Evolutionary conservation across 2,113 vertebrate genomes (phyloP).

Genomic region (Papio anubis): DNA sequence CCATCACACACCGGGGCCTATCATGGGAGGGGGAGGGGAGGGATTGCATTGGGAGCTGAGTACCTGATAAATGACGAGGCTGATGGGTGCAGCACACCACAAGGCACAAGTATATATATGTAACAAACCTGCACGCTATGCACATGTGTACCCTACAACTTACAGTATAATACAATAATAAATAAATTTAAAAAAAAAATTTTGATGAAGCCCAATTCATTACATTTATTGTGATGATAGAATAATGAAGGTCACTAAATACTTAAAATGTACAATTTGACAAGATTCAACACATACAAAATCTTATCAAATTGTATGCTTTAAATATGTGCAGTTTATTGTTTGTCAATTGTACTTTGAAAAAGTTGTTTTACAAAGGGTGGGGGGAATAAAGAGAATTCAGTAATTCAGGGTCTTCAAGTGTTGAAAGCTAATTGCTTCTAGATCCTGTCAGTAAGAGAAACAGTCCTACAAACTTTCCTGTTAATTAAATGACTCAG

Average conservation of each 20-base stretch:
- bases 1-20: too few species aligned
- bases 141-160: too few species aligned
- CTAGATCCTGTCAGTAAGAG: not conserved
- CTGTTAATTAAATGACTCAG: not conserved
- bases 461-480: not conserved
- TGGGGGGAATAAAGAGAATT: not conserved
- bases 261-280: not conserved
- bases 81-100: too few species aligned
- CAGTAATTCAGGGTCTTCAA: not conserved
- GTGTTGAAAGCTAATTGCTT: not conserved
- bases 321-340: not conserved
- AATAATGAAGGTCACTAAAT: not conserved
- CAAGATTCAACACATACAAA: not conserved
- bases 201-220: not conserved
- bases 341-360: not conserved
- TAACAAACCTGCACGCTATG: too few species aligned
- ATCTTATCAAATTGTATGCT: not conserved
- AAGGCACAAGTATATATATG: too few species aligned
- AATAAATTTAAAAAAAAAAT: too few species aligned
- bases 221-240: not conserved
- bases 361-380: not conserved
- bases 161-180: too few species aligned
- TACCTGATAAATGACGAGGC: too few species aligned
- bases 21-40: too few species aligned
- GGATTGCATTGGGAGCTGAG: too few species aligned